Conservation (phyloP, 2,888 invertebrate species). For the Campaea margaritaria region DNA sequence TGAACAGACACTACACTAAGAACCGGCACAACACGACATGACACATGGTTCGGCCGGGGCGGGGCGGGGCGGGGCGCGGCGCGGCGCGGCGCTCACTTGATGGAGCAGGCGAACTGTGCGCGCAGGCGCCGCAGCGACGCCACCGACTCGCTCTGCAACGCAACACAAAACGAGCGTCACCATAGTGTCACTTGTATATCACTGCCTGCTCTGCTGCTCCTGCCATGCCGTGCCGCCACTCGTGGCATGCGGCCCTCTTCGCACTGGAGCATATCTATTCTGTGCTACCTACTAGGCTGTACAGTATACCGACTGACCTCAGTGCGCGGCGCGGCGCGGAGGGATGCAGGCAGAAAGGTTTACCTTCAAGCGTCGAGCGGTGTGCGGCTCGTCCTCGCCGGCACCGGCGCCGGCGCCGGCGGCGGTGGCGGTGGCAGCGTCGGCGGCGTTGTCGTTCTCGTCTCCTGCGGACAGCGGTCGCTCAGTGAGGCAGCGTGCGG, state of each 20-base stretch:
- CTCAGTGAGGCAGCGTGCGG: too few species aligned
- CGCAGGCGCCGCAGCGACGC: slow-evolving; percentile 70
- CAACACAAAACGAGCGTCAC: neutral
- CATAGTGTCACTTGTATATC: neutral
- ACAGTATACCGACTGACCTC: too few species aligned
- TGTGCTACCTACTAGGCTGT: too few species aligned
- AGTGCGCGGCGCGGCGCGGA: too few species aligned
- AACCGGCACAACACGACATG: neutral
- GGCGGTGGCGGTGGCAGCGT: slow-evolving; percentile 2
- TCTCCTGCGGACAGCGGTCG: slow-evolving; percentile 42
- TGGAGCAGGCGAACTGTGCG: slow-evolving; percentile 75
- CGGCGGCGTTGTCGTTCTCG: slow-evolving; percentile 64
- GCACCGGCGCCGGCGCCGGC: slow-evolving; percentile 5
- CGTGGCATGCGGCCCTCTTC: too few species aligned
- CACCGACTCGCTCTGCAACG: slow-evolving; percentile 49
- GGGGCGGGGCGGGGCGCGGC: too few species aligned
- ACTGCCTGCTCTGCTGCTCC: too few species aligned
- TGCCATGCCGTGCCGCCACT: too few species aligned
- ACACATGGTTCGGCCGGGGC: too few species aligned
- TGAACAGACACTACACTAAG: slow-evolving; percentile 5
- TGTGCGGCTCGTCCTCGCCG: slow-evolving; percentile 40
- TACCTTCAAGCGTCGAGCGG: slow-evolving; percentile 23
- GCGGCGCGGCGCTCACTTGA: slow-evolving; percentile 58
- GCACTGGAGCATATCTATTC: too few species aligned
- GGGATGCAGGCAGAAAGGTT: too few species aligned